A percentile compares a stretch with the other conserved stretches of the same genome.
Evolutionary conservation across 2,888 invertebrate genomes (phyloP).

Genomic region (Amiota communis): DNA sequence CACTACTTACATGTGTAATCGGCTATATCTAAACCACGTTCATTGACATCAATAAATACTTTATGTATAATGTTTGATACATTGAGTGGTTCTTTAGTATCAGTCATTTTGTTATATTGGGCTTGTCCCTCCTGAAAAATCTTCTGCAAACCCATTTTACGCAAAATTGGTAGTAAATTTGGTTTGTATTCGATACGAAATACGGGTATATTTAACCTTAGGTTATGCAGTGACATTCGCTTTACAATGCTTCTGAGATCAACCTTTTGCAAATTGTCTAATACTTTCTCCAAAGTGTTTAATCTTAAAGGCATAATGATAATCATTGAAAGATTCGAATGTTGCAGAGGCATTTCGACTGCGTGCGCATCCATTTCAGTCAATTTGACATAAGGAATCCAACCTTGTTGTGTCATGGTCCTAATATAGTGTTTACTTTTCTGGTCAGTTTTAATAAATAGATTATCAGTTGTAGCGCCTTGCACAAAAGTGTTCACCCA

Average conservation of each 20-base stretch:
- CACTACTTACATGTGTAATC: background rate
- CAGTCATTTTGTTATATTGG: background rate
- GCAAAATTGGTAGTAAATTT: background rate
- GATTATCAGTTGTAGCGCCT: background rate
- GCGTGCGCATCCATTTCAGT: background rate
- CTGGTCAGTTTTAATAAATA: too few relatives aligned
- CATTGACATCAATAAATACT: background rate
- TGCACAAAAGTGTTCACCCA: background rate
- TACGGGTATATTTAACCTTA: background rate
- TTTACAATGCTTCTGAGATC: background rate
- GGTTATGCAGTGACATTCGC: background rate
- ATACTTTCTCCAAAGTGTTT: background rate
- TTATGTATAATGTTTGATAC: background rate
- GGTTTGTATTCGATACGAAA: background rate
- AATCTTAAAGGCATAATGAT: background rate
- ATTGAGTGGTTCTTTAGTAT: background rate
- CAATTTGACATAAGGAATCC: background rate
- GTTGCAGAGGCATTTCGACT: background rate
- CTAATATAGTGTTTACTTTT: background rate
- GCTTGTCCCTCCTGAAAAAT: background rate
- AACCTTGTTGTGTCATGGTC: background rate
- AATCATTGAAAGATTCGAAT: slow-evolving; percentile 3
- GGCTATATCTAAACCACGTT: background rate
- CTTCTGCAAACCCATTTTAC: background rate
- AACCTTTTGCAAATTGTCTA: background rate